Conservation (phyloP, 2,888 invertebrate genomes). For the Acutogordius australiensis region DNA sequence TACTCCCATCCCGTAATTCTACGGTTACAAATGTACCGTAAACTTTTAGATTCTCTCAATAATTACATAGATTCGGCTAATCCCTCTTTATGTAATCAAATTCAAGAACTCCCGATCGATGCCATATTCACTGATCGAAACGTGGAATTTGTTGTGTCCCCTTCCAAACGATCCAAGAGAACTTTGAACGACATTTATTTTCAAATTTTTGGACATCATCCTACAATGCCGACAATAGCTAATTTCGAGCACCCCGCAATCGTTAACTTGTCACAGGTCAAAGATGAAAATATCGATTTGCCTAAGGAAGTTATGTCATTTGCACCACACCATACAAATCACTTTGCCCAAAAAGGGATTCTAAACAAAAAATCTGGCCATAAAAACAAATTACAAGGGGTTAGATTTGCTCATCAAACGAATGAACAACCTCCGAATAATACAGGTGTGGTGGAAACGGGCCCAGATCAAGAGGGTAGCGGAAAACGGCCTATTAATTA, state of each 20-base stretch:
- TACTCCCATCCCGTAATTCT: conserved; percentile 4
- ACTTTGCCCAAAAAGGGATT: too few species aligned
- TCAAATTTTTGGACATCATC: neutral
- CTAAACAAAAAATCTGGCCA: neutral
- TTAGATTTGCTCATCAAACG: neutral
- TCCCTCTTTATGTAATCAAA: neutral
- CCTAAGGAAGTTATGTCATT: neutral
- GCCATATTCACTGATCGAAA: neutral
- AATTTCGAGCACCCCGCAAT: too few species aligned
- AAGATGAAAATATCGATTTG: neutral
- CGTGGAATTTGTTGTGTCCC: too few species aligned
- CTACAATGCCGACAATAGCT: too few species aligned
- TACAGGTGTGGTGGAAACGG: neutral
- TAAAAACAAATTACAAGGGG: neutral
- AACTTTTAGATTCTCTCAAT: neutral
- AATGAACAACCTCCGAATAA: neutral
- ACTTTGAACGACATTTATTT: neutral
- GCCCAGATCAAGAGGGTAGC: too few species aligned
- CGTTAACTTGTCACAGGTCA: neutral
- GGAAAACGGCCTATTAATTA: conserved; percentile 10
- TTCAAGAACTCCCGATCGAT: neutral
- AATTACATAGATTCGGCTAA: neutral
- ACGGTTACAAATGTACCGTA: neutral
- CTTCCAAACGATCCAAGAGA: neutral
- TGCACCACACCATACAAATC: neutral